These are phyloP conservation scores for Helleia helle DNA, from an alignment of 2,888 invertebrate genomes.

Conservation along the genomic window DNA sequence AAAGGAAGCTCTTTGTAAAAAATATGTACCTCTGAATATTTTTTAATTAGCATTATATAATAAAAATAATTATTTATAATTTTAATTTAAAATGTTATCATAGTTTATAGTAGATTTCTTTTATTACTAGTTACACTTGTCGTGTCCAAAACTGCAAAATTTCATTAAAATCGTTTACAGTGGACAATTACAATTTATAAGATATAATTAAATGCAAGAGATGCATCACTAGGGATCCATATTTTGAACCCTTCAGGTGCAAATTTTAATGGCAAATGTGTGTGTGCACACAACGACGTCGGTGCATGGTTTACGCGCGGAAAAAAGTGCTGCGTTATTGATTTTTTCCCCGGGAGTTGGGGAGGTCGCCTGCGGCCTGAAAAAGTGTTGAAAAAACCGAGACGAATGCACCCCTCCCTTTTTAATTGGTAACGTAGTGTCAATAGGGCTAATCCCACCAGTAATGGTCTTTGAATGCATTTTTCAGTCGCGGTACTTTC, in stretches of 20 bases:
- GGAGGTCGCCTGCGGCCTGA: constrained; percentile 65
- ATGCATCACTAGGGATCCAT: constrained; percentile 1
- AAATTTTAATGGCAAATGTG: constrained; percentile 53
- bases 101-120: no score
- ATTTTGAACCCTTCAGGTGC: constrained; percentile 24
- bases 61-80: no score
- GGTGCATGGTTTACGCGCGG: constrained; percentile 75
- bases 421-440: constrained; percentile 75
- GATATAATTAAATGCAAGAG: no score
- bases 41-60: no score
- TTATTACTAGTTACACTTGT: no score
- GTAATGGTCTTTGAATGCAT: constrained; percentile 66
- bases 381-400: constrained; percentile 73
- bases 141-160: no score
- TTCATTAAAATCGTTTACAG: no score
- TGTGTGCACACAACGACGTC: constrained; percentile 57
- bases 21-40: no score
- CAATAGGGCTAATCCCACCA: constrained; percentile 70
- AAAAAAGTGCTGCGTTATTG: constrained; percentile 76
- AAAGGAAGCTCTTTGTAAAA: no score
- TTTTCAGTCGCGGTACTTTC: constrained; percentile 48
- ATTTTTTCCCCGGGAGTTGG: constrained; percentile 63
- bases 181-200: no score
- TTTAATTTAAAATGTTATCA: no score
- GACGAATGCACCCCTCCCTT: constrained; percentile 73